A percentile compares a stretch with the other conserved stretches of the same genome.
These are phyloP conservation scores for Sorex araneus DNA, from an alignment of 2,113 vertebrate species.

Conservation along the genomic window DNA sequence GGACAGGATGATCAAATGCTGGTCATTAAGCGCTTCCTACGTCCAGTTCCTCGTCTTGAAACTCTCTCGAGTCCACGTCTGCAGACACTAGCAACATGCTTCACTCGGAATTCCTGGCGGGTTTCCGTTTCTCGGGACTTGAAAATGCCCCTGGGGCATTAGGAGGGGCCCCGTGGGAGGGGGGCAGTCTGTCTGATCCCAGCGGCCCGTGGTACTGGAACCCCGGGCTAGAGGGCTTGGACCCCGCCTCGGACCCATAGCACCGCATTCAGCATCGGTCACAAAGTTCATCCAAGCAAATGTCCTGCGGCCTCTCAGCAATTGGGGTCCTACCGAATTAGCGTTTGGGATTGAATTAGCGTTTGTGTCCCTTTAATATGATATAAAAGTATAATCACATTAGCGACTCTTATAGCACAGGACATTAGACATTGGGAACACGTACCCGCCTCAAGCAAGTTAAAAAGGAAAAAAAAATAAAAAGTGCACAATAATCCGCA, in stretches of 20 bases:
- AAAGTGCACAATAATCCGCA: slow-evolving; percentile 20
- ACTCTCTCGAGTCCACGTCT: not conserved
- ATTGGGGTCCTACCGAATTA: slow-evolving; percentile 89
- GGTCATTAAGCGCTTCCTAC: not conserved
- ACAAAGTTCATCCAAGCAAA: slow-evolving; percentile 71
- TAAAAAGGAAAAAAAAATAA: slow-evolving; percentile 20
- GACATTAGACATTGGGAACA: slow-evolving; percentile 83
- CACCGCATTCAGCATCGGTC: not conserved
- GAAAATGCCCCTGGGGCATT: not conserved
- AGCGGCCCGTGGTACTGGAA: no score
- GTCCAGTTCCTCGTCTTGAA: slow-evolving; percentile 13
- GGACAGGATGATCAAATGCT: not conserved
- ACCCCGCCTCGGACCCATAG: no score
- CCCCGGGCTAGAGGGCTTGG: no score
- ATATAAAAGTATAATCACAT: slow-evolving; percentile 89
- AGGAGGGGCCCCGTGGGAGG: not conserved
- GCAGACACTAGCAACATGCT: not conserved
- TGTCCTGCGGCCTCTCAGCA: slow-evolving; percentile 88
- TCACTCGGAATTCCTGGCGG: slow-evolving; percentile 17
- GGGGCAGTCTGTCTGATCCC: not conserved
- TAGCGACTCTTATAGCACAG: slow-evolving; percentile 89
- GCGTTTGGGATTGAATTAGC: slow-evolving; percentile 90
- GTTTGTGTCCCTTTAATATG: slow-evolving; percentile 89
- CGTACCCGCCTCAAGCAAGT: slow-evolving; percentile 63
- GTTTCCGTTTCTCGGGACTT: not conserved